Evolutionary conservation across 2,888 invertebrate genomes (phyloP).

Genomic region (Synanthedon tipuliformis): DNA sequence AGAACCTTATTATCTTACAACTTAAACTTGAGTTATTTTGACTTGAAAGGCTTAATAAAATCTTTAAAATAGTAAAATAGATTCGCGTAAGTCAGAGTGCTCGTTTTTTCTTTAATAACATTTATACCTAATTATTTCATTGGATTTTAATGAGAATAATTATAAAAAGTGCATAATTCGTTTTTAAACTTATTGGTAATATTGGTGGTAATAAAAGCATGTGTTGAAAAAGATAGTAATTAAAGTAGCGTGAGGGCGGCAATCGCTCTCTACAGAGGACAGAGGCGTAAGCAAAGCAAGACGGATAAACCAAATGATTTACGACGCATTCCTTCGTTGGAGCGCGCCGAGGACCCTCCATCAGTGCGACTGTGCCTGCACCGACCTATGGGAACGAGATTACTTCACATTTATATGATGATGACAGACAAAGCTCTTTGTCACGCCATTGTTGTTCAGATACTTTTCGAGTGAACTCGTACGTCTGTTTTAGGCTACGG

Average conservation of each 20-base stretch:
- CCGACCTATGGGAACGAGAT: slow-evolving; percentile 44
- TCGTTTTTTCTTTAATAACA: no score
- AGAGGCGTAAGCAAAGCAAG: slow-evolving; percentile 15
- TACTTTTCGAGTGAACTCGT: slow-evolving; percentile 10
- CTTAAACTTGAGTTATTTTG: no score
- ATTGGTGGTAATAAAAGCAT: slow-evolving; percentile 1
- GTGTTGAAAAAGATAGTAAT: background rate
- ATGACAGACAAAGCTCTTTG: slow-evolving; percentile 38
- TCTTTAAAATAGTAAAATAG: no score
- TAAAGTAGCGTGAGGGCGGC: background rate
- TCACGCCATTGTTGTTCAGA: slow-evolving; percentile 28
- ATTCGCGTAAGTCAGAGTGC: no score
- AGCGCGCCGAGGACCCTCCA: slow-evolving; percentile 21
- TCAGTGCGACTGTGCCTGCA: slow-evolving; percentile 23
- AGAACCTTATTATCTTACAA: no score
- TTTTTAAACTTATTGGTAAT: background rate
- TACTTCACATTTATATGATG: slow-evolving; percentile 34
- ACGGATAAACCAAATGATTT: slow-evolving; percentile 42
- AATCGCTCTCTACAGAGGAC: slow-evolving; percentile 1
- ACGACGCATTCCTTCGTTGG: slow-evolving; percentile 48
- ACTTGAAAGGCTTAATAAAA: no score
- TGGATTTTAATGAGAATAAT: no score
- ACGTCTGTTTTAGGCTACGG: slow-evolving; percentile 11
- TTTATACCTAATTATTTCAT: no score
- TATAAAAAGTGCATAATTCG: no score